Base-by-base conservation (phyloP, 2,888 invertebrate genomes). In the Cheilosia variabilis region DNA sequence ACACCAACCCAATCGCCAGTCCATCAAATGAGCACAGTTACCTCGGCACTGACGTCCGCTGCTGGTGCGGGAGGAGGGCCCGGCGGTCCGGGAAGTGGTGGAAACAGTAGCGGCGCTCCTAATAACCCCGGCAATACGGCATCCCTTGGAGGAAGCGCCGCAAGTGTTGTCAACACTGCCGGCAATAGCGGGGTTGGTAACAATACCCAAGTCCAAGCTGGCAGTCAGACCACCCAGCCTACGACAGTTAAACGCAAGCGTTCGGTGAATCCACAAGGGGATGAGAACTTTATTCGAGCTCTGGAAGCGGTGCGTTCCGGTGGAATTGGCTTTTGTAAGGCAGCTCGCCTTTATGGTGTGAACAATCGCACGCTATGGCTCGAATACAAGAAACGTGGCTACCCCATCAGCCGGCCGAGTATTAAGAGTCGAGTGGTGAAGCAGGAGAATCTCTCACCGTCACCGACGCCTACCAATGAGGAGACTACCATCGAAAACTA, bases 341-440 rank as follows among this genome's bases (percentile, higher is more conserved):
- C 97, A 9, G 97, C 97, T 0, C 93, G 96, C 66, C 94, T 96
- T 93, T 97, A 96, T 91, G 97, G 97, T 37, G 96, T 97, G 17
- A 97, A 97, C 92, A 97, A 97, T 92, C 94, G 97, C 75, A 97
- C 97, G 0, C 93, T 97, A 2, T 97, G 97, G 97, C 93, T 97
- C 47, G 97, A 97, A 90, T 97, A 96, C 90, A 96, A 96, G 90
- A 96, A 96, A 91, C 95, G 96, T 55, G 97, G 97, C 0, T 97
- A 97, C 91, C 96, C 96, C 1, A 96, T 96, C 89, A 96, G 95
- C 90, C 93, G 96, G 88, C 95, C 96, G 15, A 96, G 96, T 90
- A 95, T 96, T 87, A 96, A 96, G 90, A 95, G 95, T 88, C 93
- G 96, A 60, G 95, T 96, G 71, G 96, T 96, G 88, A 94, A 95